Evolutionary conservation across 1,140 invertebrate species (phyloP).

Genomic region (Anoplophora glabripennis): DNA sequence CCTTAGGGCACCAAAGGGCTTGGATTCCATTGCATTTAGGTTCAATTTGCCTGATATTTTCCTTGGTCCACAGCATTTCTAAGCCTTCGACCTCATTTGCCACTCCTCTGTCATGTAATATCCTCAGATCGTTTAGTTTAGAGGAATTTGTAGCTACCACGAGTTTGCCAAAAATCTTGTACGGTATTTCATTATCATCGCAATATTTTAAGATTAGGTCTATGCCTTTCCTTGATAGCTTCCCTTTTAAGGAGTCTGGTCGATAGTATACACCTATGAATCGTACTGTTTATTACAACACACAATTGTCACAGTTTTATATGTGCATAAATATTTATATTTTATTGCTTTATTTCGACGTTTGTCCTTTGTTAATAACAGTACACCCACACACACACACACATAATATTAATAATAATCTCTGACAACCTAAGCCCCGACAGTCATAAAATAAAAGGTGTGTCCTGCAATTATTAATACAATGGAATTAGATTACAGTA

Average conservation of each 20-base stretch:
- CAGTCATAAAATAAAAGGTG: no score
- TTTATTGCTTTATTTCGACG: no score
- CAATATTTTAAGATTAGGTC: slow-evolving; percentile 87
- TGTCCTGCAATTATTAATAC: no score
- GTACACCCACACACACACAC: no score
- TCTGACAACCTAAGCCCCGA: no score
- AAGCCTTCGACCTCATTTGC: slow-evolving; percentile 88
- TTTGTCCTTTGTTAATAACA: no score
- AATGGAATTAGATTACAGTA: no score
- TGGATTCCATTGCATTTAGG: slow-evolving; percentile 89
- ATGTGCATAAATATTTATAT: no score
- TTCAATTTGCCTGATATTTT: slow-evolving; percentile 79
- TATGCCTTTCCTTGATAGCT: slow-evolving; percentile 83
- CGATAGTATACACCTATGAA: slow-evolving; percentile 41
- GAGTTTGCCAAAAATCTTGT: slow-evolving; percentile 95
- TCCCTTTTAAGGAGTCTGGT: slow-evolving; percentile 92
- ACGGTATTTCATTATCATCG: slow-evolving; percentile 83
- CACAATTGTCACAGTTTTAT: no score
- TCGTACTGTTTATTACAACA: background rate
- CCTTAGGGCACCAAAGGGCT: slow-evolving; percentile 95
- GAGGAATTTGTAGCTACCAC: slow-evolving; percentile 79
- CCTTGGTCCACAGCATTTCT: slow-evolving; percentile 69
- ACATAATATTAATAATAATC: no score
- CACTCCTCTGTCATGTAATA: slow-evolving; percentile 77
- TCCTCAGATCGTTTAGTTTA: slow-evolving; percentile 70